Base-by-base conservation (phyloP, 1,140 invertebrate species). In the Caerostris extrusa region DNA sequence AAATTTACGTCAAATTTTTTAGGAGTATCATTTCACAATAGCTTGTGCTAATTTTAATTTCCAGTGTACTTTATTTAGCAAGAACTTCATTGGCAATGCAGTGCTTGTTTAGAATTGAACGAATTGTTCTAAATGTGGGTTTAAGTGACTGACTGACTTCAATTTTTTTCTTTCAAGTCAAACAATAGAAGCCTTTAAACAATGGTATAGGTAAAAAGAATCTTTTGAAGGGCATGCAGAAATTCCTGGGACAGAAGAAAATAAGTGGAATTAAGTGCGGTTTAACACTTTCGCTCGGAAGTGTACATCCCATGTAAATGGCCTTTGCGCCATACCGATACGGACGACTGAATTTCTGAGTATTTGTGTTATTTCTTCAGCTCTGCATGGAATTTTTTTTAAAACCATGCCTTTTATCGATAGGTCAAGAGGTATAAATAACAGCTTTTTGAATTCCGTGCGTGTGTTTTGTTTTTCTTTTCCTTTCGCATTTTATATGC, bases 381-480 rank as follows among this genome's bases (percentile, higher is more conserved):
- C 53, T 77, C 34, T 50, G 12, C 14, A 19, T 77, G 71, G 71
- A 77, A 77, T 77, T 77, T 77, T 77, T 34, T 64, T 77, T 77
- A 53, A 77, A 77, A 77, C 71, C 71, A 50, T 77, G 53, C 34
- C 7, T 53, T 77, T 50, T 77, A 77, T 77, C 71, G 71, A 77
- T 77, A 77, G 34, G 71, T 77, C 34, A 77, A 77, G 71, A 12
- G 19, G 71, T 77, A 50, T 77, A 77, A 77, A 77, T 77, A 77
- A 77, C 71, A 77, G 71, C 34, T 77, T 50, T 8, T 34, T 12
- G 34, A 50, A 2, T 50, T 34, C 19, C 14, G 34, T 12, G 50
- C 19, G 71, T 77, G 50, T 69, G 61, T 64, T 77, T 50, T 34
- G 34, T 34, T 34, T 34, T 53, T 77, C 34, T 7, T 50, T 7